Evolutionary conservation across 1,140 invertebrate species (phyloP).

Genomic region (Cydia fagiglandana): DNA sequence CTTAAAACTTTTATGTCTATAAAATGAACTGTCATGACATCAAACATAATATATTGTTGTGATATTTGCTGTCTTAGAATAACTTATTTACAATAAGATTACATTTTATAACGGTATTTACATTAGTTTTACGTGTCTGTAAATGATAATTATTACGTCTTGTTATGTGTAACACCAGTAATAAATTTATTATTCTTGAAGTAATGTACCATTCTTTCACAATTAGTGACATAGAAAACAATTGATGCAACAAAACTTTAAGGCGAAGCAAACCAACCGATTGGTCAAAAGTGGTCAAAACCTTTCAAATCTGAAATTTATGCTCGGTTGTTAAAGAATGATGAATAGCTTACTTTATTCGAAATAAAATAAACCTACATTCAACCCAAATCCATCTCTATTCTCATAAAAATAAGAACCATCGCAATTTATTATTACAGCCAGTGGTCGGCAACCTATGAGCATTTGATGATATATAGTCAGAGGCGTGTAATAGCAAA

Average conservation of each 20-base stretch:
- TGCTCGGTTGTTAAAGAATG: slow-evolving; percentile 48
- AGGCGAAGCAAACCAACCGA: neutral
- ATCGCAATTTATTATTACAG: neutral
- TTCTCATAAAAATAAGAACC: neutral
- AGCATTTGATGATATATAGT: slow-evolving; percentile 42
- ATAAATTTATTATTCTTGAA: too few relatives aligned
- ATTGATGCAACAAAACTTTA: neutral
- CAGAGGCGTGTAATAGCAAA: slow-evolving; percentile 44
- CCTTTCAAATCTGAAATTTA: slow-evolving; percentile 48
- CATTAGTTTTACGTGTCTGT: too few relatives aligned
- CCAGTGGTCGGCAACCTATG: slow-evolving; percentile 28
- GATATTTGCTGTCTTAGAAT: too few relatives aligned
- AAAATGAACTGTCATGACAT: too few relatives aligned
- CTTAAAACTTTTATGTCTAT: too few relatives aligned
- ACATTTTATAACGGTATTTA: too few relatives aligned
- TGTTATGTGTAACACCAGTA: too few relatives aligned
- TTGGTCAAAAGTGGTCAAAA: slow-evolving; percentile 39
- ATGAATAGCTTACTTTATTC: slow-evolving; percentile 43
- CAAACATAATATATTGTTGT: too few relatives aligned
- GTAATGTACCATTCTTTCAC: too few relatives aligned
- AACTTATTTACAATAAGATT: too few relatives aligned
- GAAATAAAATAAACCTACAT: slow-evolving; percentile 6
- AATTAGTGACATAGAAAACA: neutral
- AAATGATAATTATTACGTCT: too few relatives aligned
- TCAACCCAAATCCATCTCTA: neutral